Evolutionary conservation across 2,888 invertebrate genomes (phyloP).

Genomic region (Nomada flava): DNA sequence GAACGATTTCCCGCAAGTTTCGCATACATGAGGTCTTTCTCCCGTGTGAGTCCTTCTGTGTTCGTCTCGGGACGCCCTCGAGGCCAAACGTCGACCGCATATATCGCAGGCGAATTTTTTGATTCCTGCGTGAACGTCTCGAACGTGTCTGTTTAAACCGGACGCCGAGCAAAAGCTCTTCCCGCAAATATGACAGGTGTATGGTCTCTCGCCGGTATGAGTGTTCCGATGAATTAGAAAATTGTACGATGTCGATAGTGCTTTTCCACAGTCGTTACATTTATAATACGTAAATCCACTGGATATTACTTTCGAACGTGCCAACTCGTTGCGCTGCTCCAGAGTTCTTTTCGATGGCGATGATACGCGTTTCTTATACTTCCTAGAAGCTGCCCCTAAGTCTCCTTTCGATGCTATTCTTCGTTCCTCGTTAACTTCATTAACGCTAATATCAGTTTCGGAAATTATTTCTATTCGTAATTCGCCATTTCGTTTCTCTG

Average conservation of each 20-base stretch:
- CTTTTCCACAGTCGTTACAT: slow-evolving; percentile 86
- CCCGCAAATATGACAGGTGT: slow-evolving; percentile 76
- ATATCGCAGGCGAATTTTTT: slow-evolving; percentile 77
- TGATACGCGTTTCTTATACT: background rate
- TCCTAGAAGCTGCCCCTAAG: background rate
- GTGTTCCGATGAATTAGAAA: slow-evolving; percentile 71
- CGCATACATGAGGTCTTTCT: slow-evolving; percentile 80
- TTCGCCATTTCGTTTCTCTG: slow-evolving; percentile 8
- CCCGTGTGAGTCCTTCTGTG: slow-evolving; percentile 80
- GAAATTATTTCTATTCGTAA: slow-evolving; percentile 8
- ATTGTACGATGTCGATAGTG: slow-evolving; percentile 86
- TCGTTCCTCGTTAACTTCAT: background rate
- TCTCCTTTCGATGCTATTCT: background rate
- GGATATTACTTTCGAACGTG: slow-evolving; percentile 68
- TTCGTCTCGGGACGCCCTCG: slow-evolving; percentile 75
- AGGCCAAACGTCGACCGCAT: slow-evolving; percentile 76
- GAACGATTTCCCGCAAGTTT: slow-evolving; percentile 84
- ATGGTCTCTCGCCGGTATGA: slow-evolving; percentile 76
- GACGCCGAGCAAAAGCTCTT: slow-evolving; percentile 79
- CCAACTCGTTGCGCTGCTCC: slow-evolving; percentile 19
- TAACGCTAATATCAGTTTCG: background rate
- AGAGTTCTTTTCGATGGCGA: slow-evolving; percentile 8
- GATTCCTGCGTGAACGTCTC: slow-evolving; percentile 74
- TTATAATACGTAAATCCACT: slow-evolving; percentile 86
- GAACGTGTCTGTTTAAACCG: slow-evolving; percentile 77